Evolutionary conservation across 2,888 invertebrate species (phyloP), one percentile per base, ranked within the genome.

Genomic region (Cecidostiba fungosa): DNA sequence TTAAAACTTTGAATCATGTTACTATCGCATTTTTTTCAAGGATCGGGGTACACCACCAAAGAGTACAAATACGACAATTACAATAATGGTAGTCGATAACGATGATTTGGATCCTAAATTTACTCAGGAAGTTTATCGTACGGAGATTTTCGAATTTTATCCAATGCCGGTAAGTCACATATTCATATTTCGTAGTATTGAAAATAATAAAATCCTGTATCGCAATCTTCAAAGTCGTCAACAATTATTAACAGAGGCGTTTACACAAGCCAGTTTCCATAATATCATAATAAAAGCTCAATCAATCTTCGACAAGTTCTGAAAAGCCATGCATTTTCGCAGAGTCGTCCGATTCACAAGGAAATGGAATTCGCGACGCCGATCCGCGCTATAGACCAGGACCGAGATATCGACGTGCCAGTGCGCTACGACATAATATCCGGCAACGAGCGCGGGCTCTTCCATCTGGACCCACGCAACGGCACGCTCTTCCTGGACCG

Each of bases 71-170:
- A 95, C 97, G 0, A 96, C 96, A 0, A 94, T 98, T 4, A 95
- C 94, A 81, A 95, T 98, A 74, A 94, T 95, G 50, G 96, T 98
- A 0, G 94, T 95, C 84, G 97, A 98, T 92, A 96, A 96, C 87
- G 98, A 98, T 89, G 97, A 98, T 93, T 94, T 97, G 78, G 96
- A 96, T 66, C 97, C 98, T 0, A 96, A 96, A 91, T 98, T 98
- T 91, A 97, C 97, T 0, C 95, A 95, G 86, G 97, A 97, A 16
- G 95, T 97, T 36, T 98, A 98, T 93, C 95, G 95, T 85, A 96
- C 97, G 0, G 96, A 95, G 92, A 96, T 98, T 87, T 95, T 96
- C n/a, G 98, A 98, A 91, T 97, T 96, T 92, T 97, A 96, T 92
- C 97, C 97, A 0, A 94, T 97, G 90, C 95, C 96, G 90, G 97